These are phyloP conservation scores for Drosophila sp. DNA, from an alignment of 1,140 invertebrate species.

Conservation along the genomic window DNA sequence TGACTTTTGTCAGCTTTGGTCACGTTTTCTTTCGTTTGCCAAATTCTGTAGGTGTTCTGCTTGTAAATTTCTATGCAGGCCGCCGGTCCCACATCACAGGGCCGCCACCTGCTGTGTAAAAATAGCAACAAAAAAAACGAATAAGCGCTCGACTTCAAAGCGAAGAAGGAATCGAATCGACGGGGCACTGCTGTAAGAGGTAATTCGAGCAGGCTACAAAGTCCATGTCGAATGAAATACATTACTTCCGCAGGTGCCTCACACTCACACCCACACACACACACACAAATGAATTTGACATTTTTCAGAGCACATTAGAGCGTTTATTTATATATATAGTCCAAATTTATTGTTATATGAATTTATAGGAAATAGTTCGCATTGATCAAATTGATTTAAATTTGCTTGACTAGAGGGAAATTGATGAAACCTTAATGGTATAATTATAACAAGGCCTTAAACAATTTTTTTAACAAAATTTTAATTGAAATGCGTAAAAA, in stretches of 20 bases:
- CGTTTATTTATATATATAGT: background rate
- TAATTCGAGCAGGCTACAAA: conserved; percentile 56
- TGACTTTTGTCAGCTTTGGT: conserved; percentile 44
- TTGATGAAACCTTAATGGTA: no score
- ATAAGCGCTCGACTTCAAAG: conserved; percentile 42
- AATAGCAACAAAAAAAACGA: conserved; percentile 49
- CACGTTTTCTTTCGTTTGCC: conserved; percentile 46
- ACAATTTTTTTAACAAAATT: no score
- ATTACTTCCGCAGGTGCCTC: conserved; percentile 50
- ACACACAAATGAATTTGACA: background rate
- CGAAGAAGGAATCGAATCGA: conserved; percentile 14
- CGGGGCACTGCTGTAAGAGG: conserved; percentile 1
- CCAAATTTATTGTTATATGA: background rate
- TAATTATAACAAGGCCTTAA: no score
- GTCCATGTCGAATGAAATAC: conserved; percentile 33
- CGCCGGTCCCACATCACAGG: conserved; percentile 50
- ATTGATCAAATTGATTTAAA: no score
- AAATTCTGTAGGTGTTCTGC: conserved; percentile 24
- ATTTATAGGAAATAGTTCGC: no score
- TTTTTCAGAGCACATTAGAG: background rate
- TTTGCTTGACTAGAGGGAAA: no score
- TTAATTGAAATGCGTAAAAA: no score
- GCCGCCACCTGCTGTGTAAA: conserved; percentile 66
- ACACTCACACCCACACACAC: background rate
- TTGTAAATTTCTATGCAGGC: background rate